Percentiles rank a stretch among this genome's conserved stretches.
Evolutionary conservation across 2,888 invertebrate species (phyloP).

Genomic region (Strigamia maritima): DNA sequence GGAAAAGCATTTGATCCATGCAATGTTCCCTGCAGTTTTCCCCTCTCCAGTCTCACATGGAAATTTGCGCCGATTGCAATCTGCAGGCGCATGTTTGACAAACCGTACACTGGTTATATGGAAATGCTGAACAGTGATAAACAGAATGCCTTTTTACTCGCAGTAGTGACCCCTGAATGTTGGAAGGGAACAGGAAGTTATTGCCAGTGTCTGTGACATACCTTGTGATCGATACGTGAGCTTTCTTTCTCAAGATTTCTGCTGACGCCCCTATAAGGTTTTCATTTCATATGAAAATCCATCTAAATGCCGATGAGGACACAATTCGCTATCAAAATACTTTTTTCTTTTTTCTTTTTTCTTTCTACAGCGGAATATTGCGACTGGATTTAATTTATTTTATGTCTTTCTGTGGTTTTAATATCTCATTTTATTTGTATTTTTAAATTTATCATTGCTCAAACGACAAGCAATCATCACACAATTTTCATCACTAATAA

Average conservation of each 20-base stretch:
- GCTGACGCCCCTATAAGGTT: constrained; percentile 7
- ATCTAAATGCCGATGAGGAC: neutral
- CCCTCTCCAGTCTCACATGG: neutral
- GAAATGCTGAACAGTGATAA: constrained; percentile 25
- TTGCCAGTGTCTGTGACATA: neutral
- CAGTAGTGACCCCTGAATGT: neutral
- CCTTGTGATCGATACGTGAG: constrained; percentile 11
- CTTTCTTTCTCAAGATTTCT: constrained; percentile 15
- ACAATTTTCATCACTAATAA: neutral
- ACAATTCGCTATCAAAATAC: neutral
- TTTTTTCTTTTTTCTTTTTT: too few species aligned
- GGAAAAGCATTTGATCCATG: constrained; percentile 27
- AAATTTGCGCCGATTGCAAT: constrained; percentile 32
- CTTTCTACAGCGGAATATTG: neutral
- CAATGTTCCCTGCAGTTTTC: constrained; percentile 20
- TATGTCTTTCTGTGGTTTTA: neutral
- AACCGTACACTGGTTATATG: constrained; percentile 7
- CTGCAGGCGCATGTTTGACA: constrained; percentile 21
- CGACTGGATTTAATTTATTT: neutral
- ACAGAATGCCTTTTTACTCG: neutral
- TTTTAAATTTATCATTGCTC: neutral
- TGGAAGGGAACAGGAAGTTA: neutral
- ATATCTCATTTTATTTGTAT: neutral
- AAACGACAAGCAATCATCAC: neutral
- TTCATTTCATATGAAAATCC: constrained; percentile 30